These are phyloP conservation scores for Puma concolor DNA, from an alignment of 2,113 vertebrate genomes.

Conservation along the genomic window DNA sequence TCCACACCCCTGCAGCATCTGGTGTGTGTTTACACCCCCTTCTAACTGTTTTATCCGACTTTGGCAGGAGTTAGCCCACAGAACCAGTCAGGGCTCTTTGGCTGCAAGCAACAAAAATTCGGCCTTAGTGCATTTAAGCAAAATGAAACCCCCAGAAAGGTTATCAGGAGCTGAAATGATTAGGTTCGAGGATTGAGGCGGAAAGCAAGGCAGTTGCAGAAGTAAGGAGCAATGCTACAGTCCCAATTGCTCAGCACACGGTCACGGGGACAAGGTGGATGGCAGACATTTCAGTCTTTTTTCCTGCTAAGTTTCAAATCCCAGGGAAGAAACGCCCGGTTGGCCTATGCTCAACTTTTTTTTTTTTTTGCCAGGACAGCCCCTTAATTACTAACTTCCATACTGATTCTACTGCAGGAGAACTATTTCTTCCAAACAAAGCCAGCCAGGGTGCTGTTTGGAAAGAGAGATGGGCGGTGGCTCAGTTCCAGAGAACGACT, in stretches of 20 bases:
- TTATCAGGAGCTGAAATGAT: neutral
- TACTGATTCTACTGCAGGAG: neutral
- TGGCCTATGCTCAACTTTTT: neutral
- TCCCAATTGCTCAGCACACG: neutral
- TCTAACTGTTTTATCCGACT: neutral
- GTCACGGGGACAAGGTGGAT: neutral
- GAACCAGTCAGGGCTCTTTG: neutral
- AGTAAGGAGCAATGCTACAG: neutral
- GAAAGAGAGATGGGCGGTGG: neutral
- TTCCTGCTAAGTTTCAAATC: neutral
- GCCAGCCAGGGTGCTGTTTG: neutral
- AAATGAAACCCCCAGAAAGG: neutral
- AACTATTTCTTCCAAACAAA: slow-evolving; percentile 15
- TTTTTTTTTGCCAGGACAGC: neutral
- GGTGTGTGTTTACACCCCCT: neutral
- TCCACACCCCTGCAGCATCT: neutral
- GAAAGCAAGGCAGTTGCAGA: neutral
- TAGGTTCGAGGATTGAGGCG: neutral
- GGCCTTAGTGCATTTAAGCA: neutral
- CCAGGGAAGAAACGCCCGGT: neutral
- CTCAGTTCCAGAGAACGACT: neutral
- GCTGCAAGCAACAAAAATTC: neutral
- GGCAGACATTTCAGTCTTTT: neutral
- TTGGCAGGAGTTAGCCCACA: neutral
- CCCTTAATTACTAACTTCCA: neutral